phyloP scores from a whole-genome alignment of 2,888 invertebrate species.

The Eurytoma californica region DNA sequence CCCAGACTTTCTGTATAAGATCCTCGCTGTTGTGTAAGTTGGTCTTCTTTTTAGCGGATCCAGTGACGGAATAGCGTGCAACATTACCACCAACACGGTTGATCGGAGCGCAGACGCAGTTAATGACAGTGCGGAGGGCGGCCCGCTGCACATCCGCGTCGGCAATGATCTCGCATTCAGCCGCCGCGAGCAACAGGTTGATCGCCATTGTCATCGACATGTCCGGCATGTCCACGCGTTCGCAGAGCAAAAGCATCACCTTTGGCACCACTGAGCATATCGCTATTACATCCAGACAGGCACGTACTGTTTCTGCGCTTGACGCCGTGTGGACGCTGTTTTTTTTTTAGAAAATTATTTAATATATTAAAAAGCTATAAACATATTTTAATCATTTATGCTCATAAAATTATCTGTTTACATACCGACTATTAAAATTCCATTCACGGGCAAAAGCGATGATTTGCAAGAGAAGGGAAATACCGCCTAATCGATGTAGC shows the following conservation, averaged over 20 bases:
- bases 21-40: slow-evolving; percentile 86
- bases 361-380: background rate
- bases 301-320: slow-evolving; percentile 87
- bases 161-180: slow-evolving; percentile 92
- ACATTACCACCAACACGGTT: slow-evolving; percentile 81
- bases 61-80: slow-evolving; percentile 75
- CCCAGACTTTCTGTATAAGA: slow-evolving; percentile 94
- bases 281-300: slow-evolving; percentile 90
- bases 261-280: slow-evolving; percentile 93
- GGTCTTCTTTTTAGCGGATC: slow-evolving; percentile 80
- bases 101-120: slow-evolving; percentile 95
- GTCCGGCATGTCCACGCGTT: slow-evolving; percentile 86
- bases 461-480: slow-evolving; percentile 87
- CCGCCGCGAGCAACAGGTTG: slow-evolving; percentile 78
- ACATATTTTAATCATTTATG: background rate
- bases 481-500: slow-evolving; percentile 88
- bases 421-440: slow-evolving; percentile 89
- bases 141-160: slow-evolving; percentile 95
- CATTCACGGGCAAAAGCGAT: slow-evolving; percentile 94
- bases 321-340: slow-evolving; percentile 68
- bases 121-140: slow-evolving; percentile 92
- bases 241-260: slow-evolving; percentile 84
- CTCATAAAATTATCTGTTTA: background rate
- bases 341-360: background rate
- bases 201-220: slow-evolving; percentile 81